phyloP scores from a whole-genome alignment of 2,113 vertebrate genomes.

The Heterotis niloticus region DNA sequence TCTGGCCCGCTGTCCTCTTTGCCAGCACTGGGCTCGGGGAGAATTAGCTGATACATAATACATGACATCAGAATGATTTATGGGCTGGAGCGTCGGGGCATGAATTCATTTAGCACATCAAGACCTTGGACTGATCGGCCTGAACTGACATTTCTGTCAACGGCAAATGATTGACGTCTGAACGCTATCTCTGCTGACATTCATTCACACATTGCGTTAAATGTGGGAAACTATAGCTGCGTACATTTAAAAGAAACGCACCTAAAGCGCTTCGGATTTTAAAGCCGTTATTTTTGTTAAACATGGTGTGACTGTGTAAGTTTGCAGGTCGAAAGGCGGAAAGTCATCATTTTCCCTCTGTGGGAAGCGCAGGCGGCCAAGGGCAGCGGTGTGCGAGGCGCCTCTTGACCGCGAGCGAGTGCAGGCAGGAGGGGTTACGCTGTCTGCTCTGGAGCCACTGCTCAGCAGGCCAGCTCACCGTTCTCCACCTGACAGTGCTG shows the following conservation, averaged over 20 bases:
- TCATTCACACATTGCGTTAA: background rate
- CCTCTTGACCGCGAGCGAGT: too few relatives aligned
- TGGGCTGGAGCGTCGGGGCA: background rate
- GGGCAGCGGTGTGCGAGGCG: too few relatives aligned
- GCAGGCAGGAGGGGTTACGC: too few relatives aligned
- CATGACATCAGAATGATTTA: conserved; percentile 11
- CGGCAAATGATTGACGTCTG: background rate
- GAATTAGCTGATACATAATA: conserved; percentile 20
- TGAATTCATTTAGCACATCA: conserved; percentile 1
- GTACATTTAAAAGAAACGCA: too few relatives aligned
- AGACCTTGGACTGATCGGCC: background rate
- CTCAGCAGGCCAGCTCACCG: too few relatives aligned
- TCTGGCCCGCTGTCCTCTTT: background rate
- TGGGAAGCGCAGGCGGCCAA: too few relatives aligned
- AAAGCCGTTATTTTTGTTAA: background rate
- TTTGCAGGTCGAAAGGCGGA: too few relatives aligned
- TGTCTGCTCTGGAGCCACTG: too few relatives aligned
- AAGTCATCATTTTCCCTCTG: too few relatives aligned
- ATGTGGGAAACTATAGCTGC: background rate
- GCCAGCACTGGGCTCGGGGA: background rate
- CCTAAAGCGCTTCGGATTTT: too few relatives aligned
- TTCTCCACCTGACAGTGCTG: too few relatives aligned
- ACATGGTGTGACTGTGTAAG: background rate
- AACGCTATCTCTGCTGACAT: background rate
- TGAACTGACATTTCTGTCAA: background rate